A percentile compares a stretch with the other conserved stretches of the same genome.
phyloP scores from a whole-genome alignment of 2,888 invertebrate genomes.

The Theristus sp. region DNA sequence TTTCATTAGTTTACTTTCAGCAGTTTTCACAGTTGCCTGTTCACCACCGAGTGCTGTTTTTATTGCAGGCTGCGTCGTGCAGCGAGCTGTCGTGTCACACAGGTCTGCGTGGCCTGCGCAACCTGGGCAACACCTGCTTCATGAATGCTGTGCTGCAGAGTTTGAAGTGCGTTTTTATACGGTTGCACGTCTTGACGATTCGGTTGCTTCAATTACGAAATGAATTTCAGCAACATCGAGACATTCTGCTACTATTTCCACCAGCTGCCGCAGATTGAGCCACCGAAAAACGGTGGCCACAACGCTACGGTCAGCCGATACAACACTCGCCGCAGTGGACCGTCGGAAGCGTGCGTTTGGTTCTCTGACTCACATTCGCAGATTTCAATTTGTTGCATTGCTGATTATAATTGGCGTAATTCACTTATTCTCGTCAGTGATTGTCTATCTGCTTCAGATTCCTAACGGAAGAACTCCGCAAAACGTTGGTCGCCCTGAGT shows the following conservation, averaged over 20 bases:
- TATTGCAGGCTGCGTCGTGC: no score
- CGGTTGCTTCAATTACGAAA: not conserved
- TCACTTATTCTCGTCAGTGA: not conserved
- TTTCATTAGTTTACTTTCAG: no score
- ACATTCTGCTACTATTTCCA: slow-evolving; percentile 63
- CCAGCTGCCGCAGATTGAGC: slow-evolving; percentile 41
- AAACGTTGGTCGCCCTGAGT: slow-evolving; percentile 50
- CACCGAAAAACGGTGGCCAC: no score
- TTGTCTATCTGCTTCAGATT: slow-evolving; percentile 32
- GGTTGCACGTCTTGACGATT: slow-evolving; percentile 1
- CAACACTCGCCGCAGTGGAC: not conserved
- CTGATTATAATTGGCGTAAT: no score
- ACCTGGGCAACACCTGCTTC: slow-evolving; percentile 65
- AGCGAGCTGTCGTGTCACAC: no score
- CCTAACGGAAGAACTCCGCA: slow-evolving; percentile 58
- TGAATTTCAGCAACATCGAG: slow-evolving; percentile 50
- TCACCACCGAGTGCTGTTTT: no score
- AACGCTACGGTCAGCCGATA: no score
- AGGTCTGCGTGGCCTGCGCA: slow-evolving; percentile 48
- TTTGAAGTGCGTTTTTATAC: slow-evolving; percentile 39
- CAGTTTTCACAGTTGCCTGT: no score
- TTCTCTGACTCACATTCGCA: no score
- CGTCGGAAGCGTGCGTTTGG: not conserved
- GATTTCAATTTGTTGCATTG: no score
- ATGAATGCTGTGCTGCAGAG: slow-evolving; percentile 69